These are phyloP conservation scores for Setipinna tenuifilis DNA, from an alignment of 2,797 vertebrate species.

Conservation along the genomic window DNA sequence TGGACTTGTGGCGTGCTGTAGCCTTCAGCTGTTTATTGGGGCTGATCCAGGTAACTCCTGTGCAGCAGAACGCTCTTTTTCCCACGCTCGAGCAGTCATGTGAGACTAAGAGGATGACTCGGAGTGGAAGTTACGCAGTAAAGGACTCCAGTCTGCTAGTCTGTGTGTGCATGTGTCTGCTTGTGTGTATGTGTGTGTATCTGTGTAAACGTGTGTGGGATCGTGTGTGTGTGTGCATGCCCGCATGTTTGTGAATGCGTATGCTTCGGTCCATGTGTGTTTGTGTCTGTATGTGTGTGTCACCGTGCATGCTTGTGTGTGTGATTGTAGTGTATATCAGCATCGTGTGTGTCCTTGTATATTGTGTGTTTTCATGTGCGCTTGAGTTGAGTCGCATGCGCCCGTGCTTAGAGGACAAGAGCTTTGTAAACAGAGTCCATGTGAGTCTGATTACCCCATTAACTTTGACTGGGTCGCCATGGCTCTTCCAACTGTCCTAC, in stretches of 20 bases:
- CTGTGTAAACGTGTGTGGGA: not conserved
- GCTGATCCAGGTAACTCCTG: slow-evolving; percentile 44
- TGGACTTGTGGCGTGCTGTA: slow-evolving; percentile 29
- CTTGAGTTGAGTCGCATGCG: not conserved
- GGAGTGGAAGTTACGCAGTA: not conserved
- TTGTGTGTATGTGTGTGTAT: not conserved
- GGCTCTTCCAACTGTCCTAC: not conserved
- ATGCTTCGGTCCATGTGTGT: not conserved
- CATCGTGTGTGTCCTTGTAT: not conserved
- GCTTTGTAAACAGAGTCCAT: not conserved
- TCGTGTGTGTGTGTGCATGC: not conserved
- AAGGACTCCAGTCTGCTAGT: not conserved
- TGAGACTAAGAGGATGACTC: not conserved
- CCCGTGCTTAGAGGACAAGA: slow-evolving; percentile 14
- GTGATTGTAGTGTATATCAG: not conserved
- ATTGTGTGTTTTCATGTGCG: not conserved
- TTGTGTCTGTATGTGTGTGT: not conserved
- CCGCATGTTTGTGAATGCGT: not conserved
- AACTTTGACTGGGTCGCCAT: not conserved
- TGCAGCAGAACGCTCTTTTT: slow-evolving; percentile 20
- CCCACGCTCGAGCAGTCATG: slow-evolving; percentile 27
- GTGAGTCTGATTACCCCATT: not conserved
- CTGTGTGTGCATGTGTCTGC: not conserved
- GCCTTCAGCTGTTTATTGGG: slow-evolving; percentile 42
- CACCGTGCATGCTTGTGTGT: not conserved